Evolutionary conservation across 2,797 vertebrate species (phyloP), one percentile per base, ranked within the genome.

Genomic region (Esox lucius): DNA sequence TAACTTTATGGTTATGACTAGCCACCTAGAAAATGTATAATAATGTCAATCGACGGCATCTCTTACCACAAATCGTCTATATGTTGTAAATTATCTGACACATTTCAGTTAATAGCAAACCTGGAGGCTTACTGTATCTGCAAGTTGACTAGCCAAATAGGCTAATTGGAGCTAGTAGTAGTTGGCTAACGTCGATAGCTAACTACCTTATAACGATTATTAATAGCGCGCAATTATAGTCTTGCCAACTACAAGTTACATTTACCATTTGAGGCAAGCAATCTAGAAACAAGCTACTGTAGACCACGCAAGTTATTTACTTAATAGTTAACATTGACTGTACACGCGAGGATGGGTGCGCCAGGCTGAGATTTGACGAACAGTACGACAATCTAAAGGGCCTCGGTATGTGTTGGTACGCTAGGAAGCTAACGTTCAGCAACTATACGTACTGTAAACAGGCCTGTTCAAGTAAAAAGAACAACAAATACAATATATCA

Each of bases 381-480:
- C 49, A 53, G 49, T 31, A 31, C 1, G 28, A 19, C 56, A 39
- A 39, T 39, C 56, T 24, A 61, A 61, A 2, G 24, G 56, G 56
- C 56, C 56, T 61, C 0, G n/a, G n/a, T 22, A 61, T 24, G 56
- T 24, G 35, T 39, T 35, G 35, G 33, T 24, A 59, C 46, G 42
- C 42, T 46, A 46, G 12, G 9, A 46, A 46, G 12, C 42, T 46
- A 46, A 13, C 42, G 42, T 12, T 46, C 12, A 46, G 22, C 11
- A 12, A 61, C 56, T 13, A 24, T 61, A 5, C 56, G 22, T 61
- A 12, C 12, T 26, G 3, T 31, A 17, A 66, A 17, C 64, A 19
- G 1, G 33, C 28, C 66, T 17, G 28, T 74, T 56, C 2, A 0
- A 15, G 1, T 0, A 15, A 68, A 1, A 0, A 2, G 0, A 1